Percentiles rank a stretch among this genome's conserved stretches.
Conservation (phyloP, 2,113 vertebrate genomes). For the Periophthalmus modestus region DNA sequence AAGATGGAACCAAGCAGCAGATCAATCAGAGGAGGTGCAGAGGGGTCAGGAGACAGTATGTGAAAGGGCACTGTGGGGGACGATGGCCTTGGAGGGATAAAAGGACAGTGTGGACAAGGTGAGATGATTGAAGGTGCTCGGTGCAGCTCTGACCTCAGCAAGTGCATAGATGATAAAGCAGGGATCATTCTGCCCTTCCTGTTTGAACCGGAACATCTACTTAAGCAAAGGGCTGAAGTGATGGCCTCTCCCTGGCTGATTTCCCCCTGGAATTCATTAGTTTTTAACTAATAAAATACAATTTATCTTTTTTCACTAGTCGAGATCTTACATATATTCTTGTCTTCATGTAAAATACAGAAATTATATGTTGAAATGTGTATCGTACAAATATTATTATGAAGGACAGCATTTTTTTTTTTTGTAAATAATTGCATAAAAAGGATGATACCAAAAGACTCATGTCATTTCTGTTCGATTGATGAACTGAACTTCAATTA, state of each 20-base stretch:
- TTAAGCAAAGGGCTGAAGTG: not conserved
- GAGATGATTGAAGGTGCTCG: slow-evolving; percentile 1
- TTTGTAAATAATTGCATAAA: too few species aligned
- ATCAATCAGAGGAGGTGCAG: slow-evolving; percentile 54
- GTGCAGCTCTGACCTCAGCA: slow-evolving; percentile 39
- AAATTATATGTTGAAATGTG: too few species aligned
- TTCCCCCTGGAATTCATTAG: too few species aligned
- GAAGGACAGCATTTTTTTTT: too few species aligned
- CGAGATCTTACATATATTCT: too few species aligned
- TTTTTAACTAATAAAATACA: too few species aligned
- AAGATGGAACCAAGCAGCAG: slow-evolving; percentile 50
- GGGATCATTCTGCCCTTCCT: slow-evolving; percentile 32
- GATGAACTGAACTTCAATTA: not conserved
- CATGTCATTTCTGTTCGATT: not conserved
- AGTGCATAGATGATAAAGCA: slow-evolving; percentile 17
- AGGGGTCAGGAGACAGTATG: not conserved
- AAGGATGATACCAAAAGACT: not conserved
- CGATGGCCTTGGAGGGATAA: slow-evolving; percentile 20
- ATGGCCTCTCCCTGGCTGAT: not conserved
- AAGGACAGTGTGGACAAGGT: slow-evolving; percentile 14
- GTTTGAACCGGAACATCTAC: not conserved
- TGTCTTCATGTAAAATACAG: too few species aligned
- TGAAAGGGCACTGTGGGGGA: slow-evolving; percentile 43
- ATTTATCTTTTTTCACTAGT: too few species aligned
- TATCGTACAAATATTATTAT: too few species aligned